These are phyloP conservation scores for Percopsis omiscomaycus DNA, from an alignment of 2,797 vertebrate genomes.

Conservation along the genomic window DNA sequence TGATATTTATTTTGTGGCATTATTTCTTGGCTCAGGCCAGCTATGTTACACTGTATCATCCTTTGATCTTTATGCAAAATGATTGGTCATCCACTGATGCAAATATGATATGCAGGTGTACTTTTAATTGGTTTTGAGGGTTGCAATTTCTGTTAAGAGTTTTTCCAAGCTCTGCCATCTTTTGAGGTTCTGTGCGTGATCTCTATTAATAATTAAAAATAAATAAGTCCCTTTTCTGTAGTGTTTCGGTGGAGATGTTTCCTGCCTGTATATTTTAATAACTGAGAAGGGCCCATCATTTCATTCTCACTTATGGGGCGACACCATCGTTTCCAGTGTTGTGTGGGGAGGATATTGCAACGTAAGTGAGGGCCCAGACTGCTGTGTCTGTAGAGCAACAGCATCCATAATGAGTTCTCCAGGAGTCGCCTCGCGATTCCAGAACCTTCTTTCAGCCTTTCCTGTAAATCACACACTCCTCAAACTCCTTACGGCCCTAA, in stretches of 20 bases:
- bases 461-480: constrained; percentile 48
- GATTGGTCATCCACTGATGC: too few species aligned
- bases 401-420: constrained; percentile 65
- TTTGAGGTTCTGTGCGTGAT: too few species aligned
- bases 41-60: too few species aligned
- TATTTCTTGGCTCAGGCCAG: not conserved
- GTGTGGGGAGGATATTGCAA: constrained; percentile 9
- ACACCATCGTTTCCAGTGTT: constrained; percentile 5
- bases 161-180: too few species aligned
- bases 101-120: too few species aligned
- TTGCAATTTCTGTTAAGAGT: too few species aligned
- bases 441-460: constrained; percentile 56
- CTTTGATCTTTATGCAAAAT: too few species aligned
- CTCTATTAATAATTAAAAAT: too few species aligned
- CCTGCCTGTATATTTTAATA: not conserved
- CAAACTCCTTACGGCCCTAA: constrained; percentile 28
- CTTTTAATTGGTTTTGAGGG: too few species aligned
- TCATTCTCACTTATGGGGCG: not conserved
- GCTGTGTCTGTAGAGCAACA: constrained; percentile 16
- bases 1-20: constrained; percentile 6
- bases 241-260: not conserved
- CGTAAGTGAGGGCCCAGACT: constrained; percentile 13
- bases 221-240: too few species aligned
- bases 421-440: constrained; percentile 55
- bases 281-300: not conserved